Conservation (phyloP, 92 coral and sea anemone species). For the Bergia puertoricense region DNA sequence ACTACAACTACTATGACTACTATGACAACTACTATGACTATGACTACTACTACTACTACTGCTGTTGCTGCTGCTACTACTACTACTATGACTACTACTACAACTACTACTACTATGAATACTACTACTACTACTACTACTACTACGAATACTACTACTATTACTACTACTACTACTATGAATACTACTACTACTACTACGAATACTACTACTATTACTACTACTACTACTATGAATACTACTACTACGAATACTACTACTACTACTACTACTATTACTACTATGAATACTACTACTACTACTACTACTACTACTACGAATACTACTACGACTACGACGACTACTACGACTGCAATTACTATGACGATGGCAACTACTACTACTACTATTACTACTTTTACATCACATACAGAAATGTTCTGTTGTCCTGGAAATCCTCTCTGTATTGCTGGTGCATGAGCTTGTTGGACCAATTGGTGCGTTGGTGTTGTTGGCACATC, state of each 20-base stretch:
- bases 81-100: not conserved
- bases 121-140: too few relatives aligned
- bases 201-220: too few relatives aligned
- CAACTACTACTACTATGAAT: not conserved
- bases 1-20: too few relatives aligned
- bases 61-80: too few relatives aligned
- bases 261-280: too few relatives aligned
- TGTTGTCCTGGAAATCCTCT: constrained; percentile 28
- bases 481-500: constrained; percentile 42
- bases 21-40: not conserved
- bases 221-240: not conserved
- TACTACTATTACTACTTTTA: too few relatives aligned
- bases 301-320: not conserved
- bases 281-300: not conserved
- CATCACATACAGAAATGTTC: constrained; percentile 27
- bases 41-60: not conserved
- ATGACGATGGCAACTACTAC: not conserved
- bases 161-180: not conserved
- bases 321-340: not conserved
- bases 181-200: too few relatives aligned
- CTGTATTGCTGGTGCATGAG: constrained; percentile 44
- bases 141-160: not conserved
- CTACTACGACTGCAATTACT: not conserved
- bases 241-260: not conserved
- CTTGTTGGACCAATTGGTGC: constrained; percentile 45